Evolutionary conservation across 2,888 invertebrate genomes (phyloP).

Genomic region (Actias luna): DNA sequence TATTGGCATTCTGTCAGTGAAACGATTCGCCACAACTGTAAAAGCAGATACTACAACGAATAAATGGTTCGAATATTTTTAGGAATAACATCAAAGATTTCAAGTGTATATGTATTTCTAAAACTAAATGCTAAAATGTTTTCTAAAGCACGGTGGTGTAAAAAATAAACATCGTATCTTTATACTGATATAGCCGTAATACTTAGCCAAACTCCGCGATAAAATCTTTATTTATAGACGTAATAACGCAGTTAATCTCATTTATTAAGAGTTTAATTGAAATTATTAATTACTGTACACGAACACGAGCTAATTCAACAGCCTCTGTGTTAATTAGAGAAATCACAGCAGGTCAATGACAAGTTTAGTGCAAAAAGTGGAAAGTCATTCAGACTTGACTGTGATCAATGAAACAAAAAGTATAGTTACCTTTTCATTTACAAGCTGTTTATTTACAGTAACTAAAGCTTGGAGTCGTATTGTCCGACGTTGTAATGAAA

Average conservation of each 20-base stretch:
- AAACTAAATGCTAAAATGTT: background rate
- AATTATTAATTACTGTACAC: slow-evolving; percentile 10
- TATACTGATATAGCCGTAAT: slow-evolving; percentile 8
- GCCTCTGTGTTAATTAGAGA: slow-evolving; percentile 63
- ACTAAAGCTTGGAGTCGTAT: slow-evolving; percentile 36
- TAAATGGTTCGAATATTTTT: background rate
- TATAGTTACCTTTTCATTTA: slow-evolving; percentile 41
- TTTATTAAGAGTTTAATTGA: slow-evolving; percentile 17
- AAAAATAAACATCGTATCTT: slow-evolving; percentile 4
- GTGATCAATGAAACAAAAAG: slow-evolving; percentile 47
- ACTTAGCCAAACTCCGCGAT: slow-evolving; percentile 2
- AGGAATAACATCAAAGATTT: background rate
- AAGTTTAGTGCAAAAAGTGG: slow-evolving; percentile 44
- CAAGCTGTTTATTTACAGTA: slow-evolving; percentile 26
- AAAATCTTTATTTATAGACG: slow-evolving; percentile 10
- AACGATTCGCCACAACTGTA: background rate
- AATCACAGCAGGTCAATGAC: slow-evolving; percentile 68
- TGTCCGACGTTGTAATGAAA: slow-evolving; percentile 33
- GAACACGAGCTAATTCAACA: slow-evolving; percentile 37
- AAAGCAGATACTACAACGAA: no score
- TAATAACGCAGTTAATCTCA: slow-evolving; percentile 11
- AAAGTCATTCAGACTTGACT: slow-evolving; percentile 47
- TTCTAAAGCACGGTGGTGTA: no score
- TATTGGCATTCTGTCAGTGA: background rate
- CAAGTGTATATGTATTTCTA: background rate